Conservation (phyloP, 2,888 invertebrate species). For the Tachina grossa region DNA sequence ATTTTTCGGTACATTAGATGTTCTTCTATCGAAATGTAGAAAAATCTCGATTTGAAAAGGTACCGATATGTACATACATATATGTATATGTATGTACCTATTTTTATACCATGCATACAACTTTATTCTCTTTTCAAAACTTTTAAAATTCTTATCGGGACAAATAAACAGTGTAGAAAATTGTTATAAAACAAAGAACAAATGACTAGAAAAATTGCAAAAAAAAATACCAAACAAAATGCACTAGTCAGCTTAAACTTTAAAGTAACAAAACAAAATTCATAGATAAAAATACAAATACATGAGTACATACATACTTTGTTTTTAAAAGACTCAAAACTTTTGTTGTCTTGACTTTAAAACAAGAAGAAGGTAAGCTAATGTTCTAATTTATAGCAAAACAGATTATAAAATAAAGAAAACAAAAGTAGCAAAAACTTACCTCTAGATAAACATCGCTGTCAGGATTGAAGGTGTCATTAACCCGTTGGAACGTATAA, state of each 20-base stretch:
- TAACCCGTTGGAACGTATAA: conserved; percentile 93
- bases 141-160: conserved; percentile 51
- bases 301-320: not conserved
- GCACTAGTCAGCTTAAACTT: conserved; percentile 15
- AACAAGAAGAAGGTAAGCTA: not conserved
- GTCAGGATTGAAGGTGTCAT: conserved; percentile 95
- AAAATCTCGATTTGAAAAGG: too few relatives aligned
- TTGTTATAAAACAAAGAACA: conserved; percentile 10
- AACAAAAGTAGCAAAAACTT: conserved; percentile 76
- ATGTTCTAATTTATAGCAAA: conserved; percentile 33
- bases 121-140: conserved; percentile 46
- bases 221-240: conserved; percentile 21
- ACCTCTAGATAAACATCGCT: conserved; percentile 96
- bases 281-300: not conserved
- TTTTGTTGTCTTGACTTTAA: conserved; percentile 6
- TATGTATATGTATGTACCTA: not conserved
- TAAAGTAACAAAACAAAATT: conserved; percentile 15
- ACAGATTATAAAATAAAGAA: not conserved
- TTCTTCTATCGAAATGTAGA: too few relatives aligned
- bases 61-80: too few relatives aligned
- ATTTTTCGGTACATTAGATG: too few relatives aligned
- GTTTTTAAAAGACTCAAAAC: not conserved
- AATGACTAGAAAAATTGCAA: conserved; percentile 27
- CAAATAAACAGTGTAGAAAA: conserved; percentile 35
- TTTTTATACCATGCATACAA: conserved; percentile 15